A percentile compares a stretch with the other conserved stretches of the same genome.
Conservation (phyloP, 2,113 vertebrate species). For the Lagopus leucura region DNA sequence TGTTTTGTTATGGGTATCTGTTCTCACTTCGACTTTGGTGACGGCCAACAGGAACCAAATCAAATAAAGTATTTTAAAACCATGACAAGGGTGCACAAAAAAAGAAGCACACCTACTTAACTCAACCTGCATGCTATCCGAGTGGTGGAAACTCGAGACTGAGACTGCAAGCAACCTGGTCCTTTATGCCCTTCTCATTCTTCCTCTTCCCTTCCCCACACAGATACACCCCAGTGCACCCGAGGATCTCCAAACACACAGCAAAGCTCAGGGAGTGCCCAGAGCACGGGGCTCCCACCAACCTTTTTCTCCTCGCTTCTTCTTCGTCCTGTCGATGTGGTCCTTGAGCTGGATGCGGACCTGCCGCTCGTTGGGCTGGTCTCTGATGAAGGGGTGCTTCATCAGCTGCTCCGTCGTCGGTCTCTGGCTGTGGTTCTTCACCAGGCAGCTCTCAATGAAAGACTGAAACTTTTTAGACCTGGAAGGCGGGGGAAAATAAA, state of each 20-base stretch:
- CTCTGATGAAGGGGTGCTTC: constrained; percentile 96
- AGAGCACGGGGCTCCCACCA: not conserved
- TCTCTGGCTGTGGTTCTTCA: constrained; percentile 96
- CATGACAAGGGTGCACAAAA: fast-evolving
- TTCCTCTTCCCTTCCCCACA: fast-evolving
- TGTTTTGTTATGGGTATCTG: not conserved
- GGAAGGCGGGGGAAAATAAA: not conserved
- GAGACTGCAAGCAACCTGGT: not conserved
- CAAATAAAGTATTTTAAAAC: not conserved
- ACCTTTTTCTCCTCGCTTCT: constrained; percentile 96
- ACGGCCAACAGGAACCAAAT: not conserved
- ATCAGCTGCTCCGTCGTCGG: constrained; percentile 96
- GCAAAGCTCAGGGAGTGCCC: not conserved
- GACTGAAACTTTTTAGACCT: constrained; percentile 99
- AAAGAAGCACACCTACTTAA: not conserved
- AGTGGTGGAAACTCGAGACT: not conserved
- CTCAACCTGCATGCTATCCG: fast-evolving
- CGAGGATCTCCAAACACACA: not conserved
- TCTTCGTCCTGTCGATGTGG: constrained; percentile 98
- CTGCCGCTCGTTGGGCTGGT: constrained; percentile 95
- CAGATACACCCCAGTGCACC: fast-evolving
- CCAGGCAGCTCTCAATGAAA: constrained; percentile 96
- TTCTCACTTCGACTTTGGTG: not conserved
- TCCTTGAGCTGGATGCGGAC: constrained; percentile 99
- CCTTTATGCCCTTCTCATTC: not conserved